Percentiles rank a stretch among this genome's conserved stretches.
These are phyloP conservation scores for Scolopax mira DNA, from an alignment of 2,113 vertebrate species.

Conservation along the genomic window DNA sequence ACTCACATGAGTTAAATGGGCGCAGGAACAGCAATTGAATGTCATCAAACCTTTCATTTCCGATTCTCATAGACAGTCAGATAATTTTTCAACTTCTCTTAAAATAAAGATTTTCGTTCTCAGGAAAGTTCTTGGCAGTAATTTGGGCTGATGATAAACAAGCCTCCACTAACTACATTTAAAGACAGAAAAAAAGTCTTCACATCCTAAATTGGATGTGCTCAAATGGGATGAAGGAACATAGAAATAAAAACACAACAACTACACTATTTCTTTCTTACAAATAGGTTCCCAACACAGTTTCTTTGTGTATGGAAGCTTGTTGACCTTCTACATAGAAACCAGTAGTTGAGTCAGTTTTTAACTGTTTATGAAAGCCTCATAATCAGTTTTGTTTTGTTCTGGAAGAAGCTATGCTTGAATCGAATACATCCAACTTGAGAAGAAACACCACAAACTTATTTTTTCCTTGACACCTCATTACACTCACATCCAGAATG, in stretches of 20 bases:
- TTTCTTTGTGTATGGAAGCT: background rate
- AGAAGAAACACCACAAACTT: constrained; percentile 53
- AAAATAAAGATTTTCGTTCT: background rate
- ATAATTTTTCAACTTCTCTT: background rate
- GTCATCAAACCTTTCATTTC: background rate
- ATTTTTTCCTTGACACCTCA: constrained; percentile 28
- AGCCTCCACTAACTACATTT: background rate
- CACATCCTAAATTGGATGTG: background rate
- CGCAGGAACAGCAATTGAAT: background rate
- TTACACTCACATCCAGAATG: constrained; percentile 21
- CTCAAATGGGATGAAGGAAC: background rate
- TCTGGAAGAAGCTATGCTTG: background rate
- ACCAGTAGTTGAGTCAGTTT: background rate
- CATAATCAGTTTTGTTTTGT: constrained; percentile 5
- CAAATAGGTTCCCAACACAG: background rate
- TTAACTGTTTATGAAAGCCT: background rate
- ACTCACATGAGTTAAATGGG: background rate
- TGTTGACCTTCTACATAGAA: background rate
- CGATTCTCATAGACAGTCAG: background rate
- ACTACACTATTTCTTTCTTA: background rate
- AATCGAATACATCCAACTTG: constrained; percentile 17
- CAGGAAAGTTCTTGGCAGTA: background rate
- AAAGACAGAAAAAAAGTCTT: constrained; percentile 13
- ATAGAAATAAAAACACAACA: background rate
- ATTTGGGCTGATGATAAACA: constrained; percentile 2